Evolutionary conservation across 1,140 invertebrate species (phyloP).

Genomic region (Brachionus sp.): DNA sequence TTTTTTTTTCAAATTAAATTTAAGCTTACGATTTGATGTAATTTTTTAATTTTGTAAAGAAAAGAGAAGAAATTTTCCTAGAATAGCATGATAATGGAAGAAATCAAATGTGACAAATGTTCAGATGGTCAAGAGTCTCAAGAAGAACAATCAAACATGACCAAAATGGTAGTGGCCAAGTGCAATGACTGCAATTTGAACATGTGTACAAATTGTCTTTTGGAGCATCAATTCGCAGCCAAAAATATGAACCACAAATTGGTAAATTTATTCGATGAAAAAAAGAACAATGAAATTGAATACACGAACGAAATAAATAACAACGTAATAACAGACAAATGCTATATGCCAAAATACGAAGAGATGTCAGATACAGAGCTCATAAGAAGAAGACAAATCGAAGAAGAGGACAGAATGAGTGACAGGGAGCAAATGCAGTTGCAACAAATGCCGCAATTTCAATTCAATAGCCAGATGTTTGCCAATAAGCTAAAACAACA

Average conservation of each 20-base stretch:
- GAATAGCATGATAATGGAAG: slow-evolving; percentile 21
- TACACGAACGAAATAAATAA: slow-evolving; percentile 15
- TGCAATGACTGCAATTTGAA: slow-evolving; percentile 20
- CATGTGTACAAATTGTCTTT: slow-evolving; percentile 12
- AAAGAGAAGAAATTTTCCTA: not conserved
- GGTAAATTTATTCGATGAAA: not conserved
- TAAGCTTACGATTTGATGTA: slow-evolving; percentile 23
- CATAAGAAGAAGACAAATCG: not conserved
- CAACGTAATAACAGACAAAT: not conserved
- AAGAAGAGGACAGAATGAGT: not conserved
- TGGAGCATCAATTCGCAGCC: slow-evolving; percentile 27
- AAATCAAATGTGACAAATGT: slow-evolving; percentile 39
- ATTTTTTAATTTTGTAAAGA: slow-evolving; percentile 3
- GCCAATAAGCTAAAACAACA: slow-evolving; percentile 9
- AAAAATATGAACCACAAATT: slow-evolving; percentile 14
- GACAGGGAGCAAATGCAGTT: not conserved
- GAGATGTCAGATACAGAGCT: slow-evolving; percentile 67
- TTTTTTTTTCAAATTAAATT: not conserved
- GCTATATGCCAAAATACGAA: not conserved
- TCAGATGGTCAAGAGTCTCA: not conserved
- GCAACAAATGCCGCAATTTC: slow-evolving; percentile 32
- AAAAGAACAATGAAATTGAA: not conserved
- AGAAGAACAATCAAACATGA: not conserved
- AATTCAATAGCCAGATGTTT: not conserved
- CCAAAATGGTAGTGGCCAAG: slow-evolving; percentile 34